Evolutionary conservation across 2,113 vertebrate genomes (phyloP).

Genomic region (Bombycilla garrulus): DNA sequence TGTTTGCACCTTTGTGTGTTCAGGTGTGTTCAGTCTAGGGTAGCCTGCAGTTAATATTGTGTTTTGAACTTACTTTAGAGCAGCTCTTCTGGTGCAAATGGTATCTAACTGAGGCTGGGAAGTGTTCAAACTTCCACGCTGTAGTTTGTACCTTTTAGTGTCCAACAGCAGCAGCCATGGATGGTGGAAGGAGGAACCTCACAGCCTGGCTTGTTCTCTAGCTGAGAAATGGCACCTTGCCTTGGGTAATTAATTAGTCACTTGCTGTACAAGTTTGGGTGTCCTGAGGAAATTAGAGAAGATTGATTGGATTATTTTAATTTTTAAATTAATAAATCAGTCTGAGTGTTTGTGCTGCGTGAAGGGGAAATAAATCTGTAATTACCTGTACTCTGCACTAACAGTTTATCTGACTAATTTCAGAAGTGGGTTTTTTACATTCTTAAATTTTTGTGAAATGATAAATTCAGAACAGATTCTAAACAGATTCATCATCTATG

Average conservation of each 20-base stretch:
- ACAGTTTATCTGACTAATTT: background rate
- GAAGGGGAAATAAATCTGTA: background rate
- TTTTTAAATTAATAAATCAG: background rate
- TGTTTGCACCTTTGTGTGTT: background rate
- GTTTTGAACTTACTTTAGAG: background rate
- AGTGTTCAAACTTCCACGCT: background rate
- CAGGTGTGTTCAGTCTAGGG: background rate
- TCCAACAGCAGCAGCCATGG: background rate
- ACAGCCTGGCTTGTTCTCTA: background rate
- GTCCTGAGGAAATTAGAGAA: background rate
- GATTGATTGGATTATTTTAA: background rate
- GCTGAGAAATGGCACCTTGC: background rate
- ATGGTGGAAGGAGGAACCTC: background rate
- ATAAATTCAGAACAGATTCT: conserved; percentile 32
- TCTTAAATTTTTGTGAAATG: conserved; percentile 21
- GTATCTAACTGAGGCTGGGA: background rate
- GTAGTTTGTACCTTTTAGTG: background rate
- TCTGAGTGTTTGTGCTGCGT: background rate
- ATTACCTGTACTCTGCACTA: background rate
- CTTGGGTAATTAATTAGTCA: background rate
- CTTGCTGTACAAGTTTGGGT: background rate
- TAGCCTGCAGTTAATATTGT: background rate
- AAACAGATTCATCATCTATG: conserved; percentile 42
- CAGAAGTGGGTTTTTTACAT: conserved; percentile 15
- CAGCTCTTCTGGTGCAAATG: background rate